These are phyloP conservation scores for Sitta carolinensis DNA, from an alignment of 2,797 vertebrate species.

Conservation along the genomic window DNA sequence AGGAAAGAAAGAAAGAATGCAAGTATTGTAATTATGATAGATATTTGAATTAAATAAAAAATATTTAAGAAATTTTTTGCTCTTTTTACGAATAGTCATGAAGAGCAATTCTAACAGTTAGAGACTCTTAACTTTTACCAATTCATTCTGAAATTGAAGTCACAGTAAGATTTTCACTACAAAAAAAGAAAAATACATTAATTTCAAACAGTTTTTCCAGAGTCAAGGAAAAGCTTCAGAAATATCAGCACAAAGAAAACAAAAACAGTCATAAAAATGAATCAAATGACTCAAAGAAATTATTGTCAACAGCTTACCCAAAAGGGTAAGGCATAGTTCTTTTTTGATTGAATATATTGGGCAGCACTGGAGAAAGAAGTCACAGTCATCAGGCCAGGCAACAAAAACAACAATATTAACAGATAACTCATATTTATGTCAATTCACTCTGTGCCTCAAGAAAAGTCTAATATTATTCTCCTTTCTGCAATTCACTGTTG, in stretches of 20 bases:
- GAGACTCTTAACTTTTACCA: neutral
- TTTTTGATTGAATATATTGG: neutral
- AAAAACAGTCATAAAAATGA: neutral
- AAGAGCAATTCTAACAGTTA: neutral
- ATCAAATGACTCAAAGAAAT: neutral
- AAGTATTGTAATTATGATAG: neutral
- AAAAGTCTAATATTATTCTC: neutral
- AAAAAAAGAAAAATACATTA: neutral
- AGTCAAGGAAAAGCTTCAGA: neutral
- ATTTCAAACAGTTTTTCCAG: neutral
- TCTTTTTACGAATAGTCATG: neutral
- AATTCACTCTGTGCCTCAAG: neutral
- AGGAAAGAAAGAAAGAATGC: neutral
- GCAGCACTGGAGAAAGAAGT: neutral
- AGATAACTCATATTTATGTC: conserved; percentile 54
- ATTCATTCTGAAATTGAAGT: neutral
- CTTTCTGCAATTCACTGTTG: neutral
- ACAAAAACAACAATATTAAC: conserved; percentile 17
- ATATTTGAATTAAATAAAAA: neutral
- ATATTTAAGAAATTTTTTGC: neutral
- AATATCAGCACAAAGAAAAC: neutral
- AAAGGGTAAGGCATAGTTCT: neutral
- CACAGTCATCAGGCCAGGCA: neutral
- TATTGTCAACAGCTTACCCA: neutral
- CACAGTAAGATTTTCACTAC: neutral